Evolutionary conservation across 2,888 invertebrate species (phyloP).

Genomic region (Barypeithes pellucidus): DNA sequence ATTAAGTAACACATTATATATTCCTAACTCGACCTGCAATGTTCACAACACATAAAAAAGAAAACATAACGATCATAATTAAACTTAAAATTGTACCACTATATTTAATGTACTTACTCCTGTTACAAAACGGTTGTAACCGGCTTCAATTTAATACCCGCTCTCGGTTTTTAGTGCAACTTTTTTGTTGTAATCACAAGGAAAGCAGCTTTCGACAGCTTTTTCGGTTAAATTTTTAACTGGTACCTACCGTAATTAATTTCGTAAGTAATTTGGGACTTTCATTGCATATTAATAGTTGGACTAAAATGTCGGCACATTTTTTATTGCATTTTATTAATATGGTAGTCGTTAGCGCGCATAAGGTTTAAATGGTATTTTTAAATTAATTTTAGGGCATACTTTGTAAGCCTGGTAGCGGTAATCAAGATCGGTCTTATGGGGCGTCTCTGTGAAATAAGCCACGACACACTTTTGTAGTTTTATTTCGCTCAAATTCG

Average conservation of each 20-base stretch:
- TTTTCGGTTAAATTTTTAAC: constrained; percentile 29
- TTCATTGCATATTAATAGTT: constrained; percentile 32
- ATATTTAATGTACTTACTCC: constrained; percentile 38
- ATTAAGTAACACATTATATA: too few relatives aligned
- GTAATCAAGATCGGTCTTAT: too few relatives aligned
- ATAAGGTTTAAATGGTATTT: too few relatives aligned
- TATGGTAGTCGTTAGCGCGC: too few relatives aligned
- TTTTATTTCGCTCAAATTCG: too few relatives aligned
- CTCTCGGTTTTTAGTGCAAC: constrained; percentile 25
- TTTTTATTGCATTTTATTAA: neutral
- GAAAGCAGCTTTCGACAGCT: constrained; percentile 33
- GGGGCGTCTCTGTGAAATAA: too few relatives aligned
- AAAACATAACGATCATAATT: constrained; percentile 37
- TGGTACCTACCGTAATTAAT: constrained; percentile 23
- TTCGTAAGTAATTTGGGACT: constrained; percentile 26
- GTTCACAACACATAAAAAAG: neutral
- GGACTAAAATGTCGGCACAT: constrained; percentile 11
- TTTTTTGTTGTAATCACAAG: constrained; percentile 28
- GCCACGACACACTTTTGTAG: too few relatives aligned
- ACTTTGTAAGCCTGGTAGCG: too few relatives aligned
- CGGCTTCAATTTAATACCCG: constrained; percentile 39
- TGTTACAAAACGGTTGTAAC: constrained; percentile 45
- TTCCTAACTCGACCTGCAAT: neutral
- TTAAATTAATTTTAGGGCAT: too few relatives aligned
- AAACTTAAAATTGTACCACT: constrained; percentile 35